A percentile compares a stretch with the other conserved stretches of the same genome.
phyloP scores from a whole-genome alignment of 2,797 vertebrate genomes.

The Botia almorhae region DNA sequence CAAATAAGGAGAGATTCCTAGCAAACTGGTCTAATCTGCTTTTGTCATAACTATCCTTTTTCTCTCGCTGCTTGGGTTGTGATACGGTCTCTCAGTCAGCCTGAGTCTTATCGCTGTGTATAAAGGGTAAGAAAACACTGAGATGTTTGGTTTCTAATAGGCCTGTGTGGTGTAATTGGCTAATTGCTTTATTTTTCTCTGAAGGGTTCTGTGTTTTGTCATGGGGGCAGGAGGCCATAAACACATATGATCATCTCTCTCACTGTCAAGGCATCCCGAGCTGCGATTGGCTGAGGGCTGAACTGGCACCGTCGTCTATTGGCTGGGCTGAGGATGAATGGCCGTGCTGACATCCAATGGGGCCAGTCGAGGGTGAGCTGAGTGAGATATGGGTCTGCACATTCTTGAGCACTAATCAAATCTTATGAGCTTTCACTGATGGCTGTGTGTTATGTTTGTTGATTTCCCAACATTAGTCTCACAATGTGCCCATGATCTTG shows the following conservation, averaged over 20 bases:
- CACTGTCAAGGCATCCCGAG: conserved; percentile 64
- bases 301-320: conserved; percentile 65
- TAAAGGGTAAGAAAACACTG: conserved; percentile 79
- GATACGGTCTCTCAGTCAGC: conserved; percentile 56
- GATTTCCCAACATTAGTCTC: conserved; percentile 43
- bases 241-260: conserved; percentile 73
- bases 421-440: conserved; percentile 58
- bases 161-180: conserved; percentile 77
- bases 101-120: conserved; percentile 69
- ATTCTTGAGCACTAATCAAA: conserved; percentile 62
- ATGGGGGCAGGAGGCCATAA: conserved; percentile 75
- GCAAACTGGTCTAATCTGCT: conserved; percentile 50
- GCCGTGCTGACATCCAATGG: conserved; percentile 74
- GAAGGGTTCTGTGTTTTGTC: conserved; percentile 79
- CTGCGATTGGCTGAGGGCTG: conserved; percentile 68
- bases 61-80: conserved; percentile 46
- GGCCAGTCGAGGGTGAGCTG: conserved; percentile 79
- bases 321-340: conserved; percentile 74
- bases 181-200: conserved; percentile 80
- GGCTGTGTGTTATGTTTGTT: conserved; percentile 17
- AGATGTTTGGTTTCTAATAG: conserved; percentile 72
- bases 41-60: conserved; percentile 54
- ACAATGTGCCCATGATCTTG: conserved; percentile 19
- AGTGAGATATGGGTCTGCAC: conserved; percentile 55
- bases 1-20: conserved; percentile 63